Conservation (phyloP, 2,888 invertebrate species). For the Serrognathus titanus region DNA sequence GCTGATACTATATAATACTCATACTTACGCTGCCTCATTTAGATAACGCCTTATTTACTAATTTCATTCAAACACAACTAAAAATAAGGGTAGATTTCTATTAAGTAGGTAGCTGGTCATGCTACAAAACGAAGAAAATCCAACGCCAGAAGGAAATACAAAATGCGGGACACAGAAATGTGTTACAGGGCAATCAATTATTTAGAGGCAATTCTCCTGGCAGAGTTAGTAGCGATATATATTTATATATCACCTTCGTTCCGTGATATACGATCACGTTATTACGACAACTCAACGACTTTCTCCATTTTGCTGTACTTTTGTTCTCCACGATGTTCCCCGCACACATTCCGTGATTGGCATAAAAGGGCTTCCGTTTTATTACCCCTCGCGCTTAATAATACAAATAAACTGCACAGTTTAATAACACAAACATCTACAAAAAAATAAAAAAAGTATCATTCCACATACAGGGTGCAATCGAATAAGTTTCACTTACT, state of each 20-base stretch:
- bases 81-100: neutral
- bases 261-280: constrained; percentile 17
- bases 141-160: constrained; percentile 13
- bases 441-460: too few species aligned
- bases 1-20: too few species aligned
- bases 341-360: too few species aligned
- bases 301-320: too few species aligned
- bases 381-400: too few species aligned
- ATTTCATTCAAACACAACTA: neutral
- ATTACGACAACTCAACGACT: constrained; percentile 14
- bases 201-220: constrained; percentile 31
- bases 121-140: neutral
- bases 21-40: too few species aligned
- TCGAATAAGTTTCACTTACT: too few species aligned
- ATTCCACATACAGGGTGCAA: too few species aligned
- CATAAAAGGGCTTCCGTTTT: too few species aligned
- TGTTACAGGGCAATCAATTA: constrained; percentile 34
- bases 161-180: constrained; percentile 30
- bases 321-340: too few species aligned
- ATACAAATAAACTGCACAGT: too few species aligned
- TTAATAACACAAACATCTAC: too few species aligned
- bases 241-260: constrained; percentile 27
- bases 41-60: neutral
- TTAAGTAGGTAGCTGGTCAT: neutral
- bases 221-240: constrained; percentile 31